These are phyloP conservation scores for Psittacara wagleri DNA, from an alignment of 2,113 vertebrate genomes.

Conservation along the genomic window DNA sequence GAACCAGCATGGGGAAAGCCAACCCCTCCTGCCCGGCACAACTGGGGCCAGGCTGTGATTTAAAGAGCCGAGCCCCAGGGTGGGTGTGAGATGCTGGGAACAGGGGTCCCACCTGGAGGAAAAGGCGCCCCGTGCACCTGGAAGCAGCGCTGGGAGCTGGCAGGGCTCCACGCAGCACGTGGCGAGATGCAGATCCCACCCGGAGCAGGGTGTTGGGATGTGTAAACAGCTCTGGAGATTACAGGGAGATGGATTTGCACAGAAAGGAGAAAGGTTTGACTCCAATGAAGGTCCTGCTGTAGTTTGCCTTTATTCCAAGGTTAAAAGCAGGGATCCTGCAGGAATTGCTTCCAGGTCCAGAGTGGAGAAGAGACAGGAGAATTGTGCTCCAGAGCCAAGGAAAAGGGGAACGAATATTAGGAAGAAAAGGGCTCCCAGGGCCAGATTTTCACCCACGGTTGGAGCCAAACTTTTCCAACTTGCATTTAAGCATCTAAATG, in stretches of 20 bases:
- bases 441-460: not conserved
- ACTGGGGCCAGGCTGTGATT: fast-evolving
- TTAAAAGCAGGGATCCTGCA: not conserved
- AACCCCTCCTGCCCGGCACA: not conserved
- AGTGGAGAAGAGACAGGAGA: not conserved
- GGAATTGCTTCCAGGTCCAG: not conserved
- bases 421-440: not conserved
- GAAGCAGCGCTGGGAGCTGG: not conserved
- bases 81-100: not conserved
- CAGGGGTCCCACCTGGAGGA: fast-evolving
- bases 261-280: not conserved
- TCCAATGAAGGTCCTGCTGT: not conserved
- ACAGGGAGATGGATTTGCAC: not conserved
- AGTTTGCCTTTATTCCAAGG: not conserved
- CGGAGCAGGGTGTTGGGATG: not conserved
- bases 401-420: not conserved
- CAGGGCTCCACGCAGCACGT: not conserved
- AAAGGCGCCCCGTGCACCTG: not conserved
- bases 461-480: not conserved
- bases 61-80: fast-evolving
- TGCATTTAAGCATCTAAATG: not conserved
- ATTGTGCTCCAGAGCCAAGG: not conserved
- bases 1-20: not conserved
- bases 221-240: not conserved
- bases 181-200: not conserved